Evolutionary conservation across 2,113 vertebrate genomes (phyloP), one percentile per base, ranked within the genome.

Genomic region (Hipposideros armiger): DNA sequence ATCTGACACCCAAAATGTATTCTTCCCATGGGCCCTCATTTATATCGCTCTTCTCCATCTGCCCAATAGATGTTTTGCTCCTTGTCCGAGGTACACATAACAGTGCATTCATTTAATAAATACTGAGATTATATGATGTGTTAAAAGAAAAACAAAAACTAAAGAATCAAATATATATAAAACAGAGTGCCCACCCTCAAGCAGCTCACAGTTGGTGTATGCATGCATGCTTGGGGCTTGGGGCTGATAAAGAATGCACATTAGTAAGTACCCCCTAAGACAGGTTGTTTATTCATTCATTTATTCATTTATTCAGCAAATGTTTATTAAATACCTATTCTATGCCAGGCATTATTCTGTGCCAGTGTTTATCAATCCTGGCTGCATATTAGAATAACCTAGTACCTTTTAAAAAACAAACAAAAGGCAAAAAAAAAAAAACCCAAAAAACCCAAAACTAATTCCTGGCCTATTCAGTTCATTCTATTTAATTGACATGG

Each of bases 321-420:
- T 91, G 92, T 87, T 96, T 94, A 92, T 94, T 92, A 96, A 97
- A 96, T 82, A 77, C 54, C 28, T 87, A 64, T 58, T 94, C 22
- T 87, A 45, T 95, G 36, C 36, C 73, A 95, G 64, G 58, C 40
- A 81, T 90, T 95, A 82, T 54, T 92, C 56, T 40, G 45, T 92
- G 88, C 85, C 92, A 92, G 77, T 20, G 47, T 95, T 95, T 92
- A 92, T 90, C 60, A 94, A 69, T 87, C 17, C 42, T 92, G 70
- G n/a, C 72, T 97, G 81, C 60, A 81, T 58, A 85, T 88, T 87
- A 92, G 78, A 89, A 90, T 90, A 95, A 95, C 62, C 54, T 85
- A 87, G 42, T 94, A 42, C 5, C 80, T n/a, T 89, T 83, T 4
- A 50, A 10, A 45, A 81, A 82, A 95, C 80, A 82, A 62, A 64